Evolutionary conservation across 2,797 vertebrate species (phyloP), one percentile per base, ranked within the genome.

Genomic region (Sorex maritimensis): DNA sequence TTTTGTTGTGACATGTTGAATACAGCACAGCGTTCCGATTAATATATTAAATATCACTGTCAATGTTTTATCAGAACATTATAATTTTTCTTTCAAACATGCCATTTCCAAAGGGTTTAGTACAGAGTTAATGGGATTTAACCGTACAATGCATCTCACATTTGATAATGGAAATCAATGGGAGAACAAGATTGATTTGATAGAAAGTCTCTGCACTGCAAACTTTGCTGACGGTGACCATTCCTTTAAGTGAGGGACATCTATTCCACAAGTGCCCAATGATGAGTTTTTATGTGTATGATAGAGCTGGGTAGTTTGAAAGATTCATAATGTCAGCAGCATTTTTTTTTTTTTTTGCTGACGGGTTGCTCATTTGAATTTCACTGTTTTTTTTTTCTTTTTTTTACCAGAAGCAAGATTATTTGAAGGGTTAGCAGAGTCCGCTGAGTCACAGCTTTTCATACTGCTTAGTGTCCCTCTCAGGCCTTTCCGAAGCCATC

Each of bases 111-210:
- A 95, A 81, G 86, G 69, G 8, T 93, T 95, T 89, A 15, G 46
- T 82, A 82, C 78, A 75, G 34, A 8, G 23, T 90, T 95, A 88
- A 95, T 93, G 89, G 87, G 77, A 94, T 95, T 95, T 90, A 95
- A 88, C 94, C 82, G 78, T 91, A 94, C 73, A 95, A 89, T 67
- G 75, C 81, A 87, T 65, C 91, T 93, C 63, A 26, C 73, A 96
- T 92, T 96, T 91, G 85, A 75, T 95, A 95, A 94, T 71, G 91
- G 95, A 96, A 96, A 96, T 96, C 96, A 91, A 95, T 96, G 92
- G 44, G 55, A 93, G 65, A 85, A 86, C 87, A 94, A 94, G 95
- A 97, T 94, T 90, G 96, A 95, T 95, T 95, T 89, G 89, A 91
- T 96, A 85, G 87, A 90, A 95, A 95, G 87, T 91, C 94, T 94